Evolutionary conservation across 2,113 vertebrate genomes (phyloP), one percentile per base, ranked within the genome.

Genomic region (Alosa alosa): DNA sequence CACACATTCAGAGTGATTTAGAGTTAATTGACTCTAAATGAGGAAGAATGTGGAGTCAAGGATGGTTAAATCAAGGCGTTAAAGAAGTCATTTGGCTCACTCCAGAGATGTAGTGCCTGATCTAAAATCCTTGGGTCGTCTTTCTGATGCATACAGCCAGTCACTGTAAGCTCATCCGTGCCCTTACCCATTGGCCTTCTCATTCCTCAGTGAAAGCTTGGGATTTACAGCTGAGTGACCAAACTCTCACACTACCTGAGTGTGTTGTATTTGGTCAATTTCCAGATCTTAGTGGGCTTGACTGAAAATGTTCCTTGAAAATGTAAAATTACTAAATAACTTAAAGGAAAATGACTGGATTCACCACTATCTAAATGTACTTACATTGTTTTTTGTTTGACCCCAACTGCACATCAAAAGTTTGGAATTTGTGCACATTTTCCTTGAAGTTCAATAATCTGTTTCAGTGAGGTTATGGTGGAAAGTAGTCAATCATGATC

Each of bases 351-450:
- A 22, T 22, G 1, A 22, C 18, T 60, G 3, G 20, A 60, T 20
- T 22, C 4, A 0, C 1, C 20, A 0, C 6, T 7, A 7, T 60
- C 6, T 20, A 49, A 49, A 49, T 13, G 47, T 10, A 13, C 18
- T 60, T 6, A 20, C 3, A 6, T 22, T 60, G 55, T 60, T 39
- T 78, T 25, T 78, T 75, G 39, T 78, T 78, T 11, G 72, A 78
- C 72, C 72, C 72, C 4, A 39, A 78, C 72, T 78, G 72, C 72
- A 78, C 72, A 78, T 39, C 72, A 78, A 78, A 78, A 41, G 72
- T 41, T 78, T 31, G 1, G 15, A 17, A 78, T n/a, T 64, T 64
- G 60, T 49, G 47, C 41, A 52, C 13, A 60, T 17, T 15, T 17
- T 55, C 17, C 15, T 72, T 18, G 72, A 72, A 36, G 8, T 72